A percentile compares a stretch with the other conserved stretches of the same genome.
phyloP scores from a whole-genome alignment of 2,888 invertebrate species.

The Dyspetes luteomarginatus region DNA sequence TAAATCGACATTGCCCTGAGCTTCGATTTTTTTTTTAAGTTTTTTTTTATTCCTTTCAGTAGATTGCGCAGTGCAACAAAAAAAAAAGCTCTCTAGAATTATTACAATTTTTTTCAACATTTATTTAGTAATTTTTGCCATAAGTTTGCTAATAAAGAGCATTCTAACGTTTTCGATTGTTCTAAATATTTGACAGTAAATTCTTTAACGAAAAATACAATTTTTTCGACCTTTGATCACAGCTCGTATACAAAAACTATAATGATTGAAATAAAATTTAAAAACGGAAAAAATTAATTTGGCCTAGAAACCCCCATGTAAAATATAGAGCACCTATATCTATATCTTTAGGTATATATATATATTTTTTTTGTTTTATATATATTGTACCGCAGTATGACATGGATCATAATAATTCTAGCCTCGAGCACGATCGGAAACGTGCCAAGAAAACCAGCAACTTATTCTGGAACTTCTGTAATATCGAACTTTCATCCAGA shows the following conservation, averaged over 20 bases:
- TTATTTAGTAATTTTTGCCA: too few relatives aligned
- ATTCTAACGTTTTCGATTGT: too few relatives aligned
- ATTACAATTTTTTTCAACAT: too few relatives aligned
- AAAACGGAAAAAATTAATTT: not conserved
- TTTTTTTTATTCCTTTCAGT: too few relatives aligned
- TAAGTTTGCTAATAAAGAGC: too few relatives aligned
- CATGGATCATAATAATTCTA: constrained; percentile 59
- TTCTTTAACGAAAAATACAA: too few relatives aligned
- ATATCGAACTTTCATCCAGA: constrained; percentile 61
- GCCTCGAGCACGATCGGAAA: constrained; percentile 36
- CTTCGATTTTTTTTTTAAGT: not conserved
- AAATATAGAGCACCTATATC: not conserved
- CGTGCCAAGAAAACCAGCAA: constrained; percentile 67
- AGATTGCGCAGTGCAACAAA: too few relatives aligned
- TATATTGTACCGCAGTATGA: not conserved
- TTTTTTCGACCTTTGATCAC: too few relatives aligned
- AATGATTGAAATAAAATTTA: too few relatives aligned
- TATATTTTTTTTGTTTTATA: constrained; percentile 23
- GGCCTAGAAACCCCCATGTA: not conserved
- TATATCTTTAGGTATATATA: not conserved
- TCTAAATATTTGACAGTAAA: too few relatives aligned
- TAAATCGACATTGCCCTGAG: not conserved
- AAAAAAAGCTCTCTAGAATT: too few relatives aligned
- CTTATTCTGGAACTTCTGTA: constrained; percentile 40
- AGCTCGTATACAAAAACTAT: too few relatives aligned